phyloP scores from a whole-genome alignment of 35 echinoderm and acorn worm species.

The Heliocidaris tuberculata region DNA sequence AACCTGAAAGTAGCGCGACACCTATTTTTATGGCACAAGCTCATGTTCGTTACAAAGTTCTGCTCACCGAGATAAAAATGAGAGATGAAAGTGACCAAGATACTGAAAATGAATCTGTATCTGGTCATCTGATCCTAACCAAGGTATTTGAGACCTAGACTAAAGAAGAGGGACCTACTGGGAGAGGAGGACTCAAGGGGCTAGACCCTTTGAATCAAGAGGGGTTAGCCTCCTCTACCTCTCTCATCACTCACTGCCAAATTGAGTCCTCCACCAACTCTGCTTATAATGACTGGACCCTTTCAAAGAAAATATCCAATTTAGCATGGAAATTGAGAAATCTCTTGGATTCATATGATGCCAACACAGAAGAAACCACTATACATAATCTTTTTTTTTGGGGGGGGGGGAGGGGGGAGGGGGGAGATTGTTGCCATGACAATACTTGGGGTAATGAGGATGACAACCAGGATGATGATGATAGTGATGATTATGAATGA shows the following conservation, averaged over 20 bases:
- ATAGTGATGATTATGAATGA: neutral
- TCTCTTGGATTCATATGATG: neutral
- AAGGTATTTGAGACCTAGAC: neutral
- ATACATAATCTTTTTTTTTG: neutral
- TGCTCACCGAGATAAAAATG: neutral
- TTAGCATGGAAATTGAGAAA: neutral
- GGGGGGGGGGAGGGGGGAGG: no score
- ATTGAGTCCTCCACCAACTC: slow-evolving; percentile 4
- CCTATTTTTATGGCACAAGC: neutral
- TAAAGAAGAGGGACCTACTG: neutral
- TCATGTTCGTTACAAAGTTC: neutral
- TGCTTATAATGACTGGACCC: neutral
- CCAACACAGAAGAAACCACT: neutral
- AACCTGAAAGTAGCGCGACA: neutral
- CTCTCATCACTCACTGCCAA: slow-evolving; percentile 28
- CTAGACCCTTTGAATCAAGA: slow-evolving; percentile 20
- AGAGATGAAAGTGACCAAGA: neutral
- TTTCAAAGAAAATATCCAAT: slow-evolving; percentile 1
- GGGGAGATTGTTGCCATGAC: neutral
- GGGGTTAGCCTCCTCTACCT: neutral
- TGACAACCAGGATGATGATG: neutral
- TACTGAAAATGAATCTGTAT: neutral
- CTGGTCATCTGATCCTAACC: neutral
- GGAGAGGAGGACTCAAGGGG: neutral
- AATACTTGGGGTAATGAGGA: neutral